Base-by-base conservation (phyloP, 2,888 invertebrate genomes). In the Sphaerophoria taeniata region DNA sequence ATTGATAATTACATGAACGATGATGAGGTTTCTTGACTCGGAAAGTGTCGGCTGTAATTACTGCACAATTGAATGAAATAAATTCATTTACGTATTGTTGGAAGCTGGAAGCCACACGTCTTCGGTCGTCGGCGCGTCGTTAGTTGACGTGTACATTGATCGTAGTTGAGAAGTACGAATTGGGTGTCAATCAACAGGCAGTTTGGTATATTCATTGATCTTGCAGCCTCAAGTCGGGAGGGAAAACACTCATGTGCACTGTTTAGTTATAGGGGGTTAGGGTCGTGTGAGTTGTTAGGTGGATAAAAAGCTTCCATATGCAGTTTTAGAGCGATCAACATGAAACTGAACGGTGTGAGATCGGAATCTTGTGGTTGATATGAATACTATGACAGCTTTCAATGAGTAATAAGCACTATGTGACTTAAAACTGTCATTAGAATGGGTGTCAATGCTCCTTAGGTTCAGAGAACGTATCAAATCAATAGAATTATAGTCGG, bases 1-100 rank as follows among this genome's bases (percentile, higher is more conserved):
- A 84, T 84, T 84, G 72, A 84, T 84, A 84, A 84, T 84, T 84
- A 84, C 84, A 84, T 56, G 79, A 84, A 58, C 79, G 83, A 76
- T 80, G 84, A 76, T 80, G 84, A 76, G 69, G 75, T 76, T 75
- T 67, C 72, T 71, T 61, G 74, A 24, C 74, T 70, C 24, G 47
- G 49, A 70, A 70, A 78, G 83, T 70, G 56, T 11, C 69, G 58
- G 63, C 75, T 72, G 55, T 80, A 80, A 80, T 80, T 84, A 80
- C 79, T 72, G 49, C 31, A 45, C 74, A 47, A 79, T 74, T 84
- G 70, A 55, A 45, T 47, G 65, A 76, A 67, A 63, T 67, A 80
- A 67, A 75, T 75, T 80, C 72, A 80, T 79, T 75, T 74, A 75
- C 60, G 36, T 70, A 33, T 70, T 76, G 76, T 73, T 75, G 7